phyloP scores from a whole-genome alignment of 2,888 invertebrate genomes.

The Pyrocoelia pectoralis region DNA sequence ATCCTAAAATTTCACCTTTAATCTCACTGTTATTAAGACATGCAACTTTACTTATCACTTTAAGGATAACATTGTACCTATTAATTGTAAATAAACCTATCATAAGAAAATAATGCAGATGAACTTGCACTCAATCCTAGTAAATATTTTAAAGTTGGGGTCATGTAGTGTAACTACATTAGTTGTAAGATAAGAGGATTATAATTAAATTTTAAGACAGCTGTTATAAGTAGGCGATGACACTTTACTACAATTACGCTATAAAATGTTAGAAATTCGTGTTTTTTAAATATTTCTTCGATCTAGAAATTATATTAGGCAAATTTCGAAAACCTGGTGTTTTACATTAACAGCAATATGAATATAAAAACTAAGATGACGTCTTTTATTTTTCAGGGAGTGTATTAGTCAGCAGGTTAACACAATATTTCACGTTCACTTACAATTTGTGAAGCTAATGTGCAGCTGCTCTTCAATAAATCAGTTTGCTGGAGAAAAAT shows the following conservation, averaged over 20 bases:
- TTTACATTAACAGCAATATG: not conserved
- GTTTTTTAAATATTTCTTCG: too few relatives aligned
- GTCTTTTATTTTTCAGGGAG: conserved; percentile 41
- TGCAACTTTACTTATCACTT: conserved; percentile 6
- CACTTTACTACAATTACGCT: not conserved
- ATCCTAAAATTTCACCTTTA: not conserved
- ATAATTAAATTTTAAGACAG: conserved; percentile 31
- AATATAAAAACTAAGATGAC: conserved; percentile 38
- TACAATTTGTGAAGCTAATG: conserved; percentile 38
- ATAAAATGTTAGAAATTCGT: too few relatives aligned
- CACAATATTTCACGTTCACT: conserved; percentile 29
- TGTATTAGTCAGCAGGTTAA: conserved; percentile 28
- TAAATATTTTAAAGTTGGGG: conserved; percentile 7
- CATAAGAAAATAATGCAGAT: conserved; percentile 12
- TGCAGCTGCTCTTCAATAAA: conserved; percentile 34
- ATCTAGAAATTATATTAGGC: too few relatives aligned
- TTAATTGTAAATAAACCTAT: conserved; percentile 3
- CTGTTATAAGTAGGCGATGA: conserved; percentile 23
- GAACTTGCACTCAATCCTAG: conserved; percentile 16
- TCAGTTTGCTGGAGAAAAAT: conserved; percentile 30
- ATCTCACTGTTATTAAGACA: not conserved
- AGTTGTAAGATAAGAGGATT: conserved; percentile 25
- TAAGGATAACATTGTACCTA: not conserved
- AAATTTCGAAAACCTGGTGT: not conserved
- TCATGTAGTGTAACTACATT: conserved; percentile 14